Percentiles rank a stretch among this genome's conserved stretches.
phyloP scores from a whole-genome alignment of 2,113 vertebrate species.

The Sylvietta virens region DNA sequence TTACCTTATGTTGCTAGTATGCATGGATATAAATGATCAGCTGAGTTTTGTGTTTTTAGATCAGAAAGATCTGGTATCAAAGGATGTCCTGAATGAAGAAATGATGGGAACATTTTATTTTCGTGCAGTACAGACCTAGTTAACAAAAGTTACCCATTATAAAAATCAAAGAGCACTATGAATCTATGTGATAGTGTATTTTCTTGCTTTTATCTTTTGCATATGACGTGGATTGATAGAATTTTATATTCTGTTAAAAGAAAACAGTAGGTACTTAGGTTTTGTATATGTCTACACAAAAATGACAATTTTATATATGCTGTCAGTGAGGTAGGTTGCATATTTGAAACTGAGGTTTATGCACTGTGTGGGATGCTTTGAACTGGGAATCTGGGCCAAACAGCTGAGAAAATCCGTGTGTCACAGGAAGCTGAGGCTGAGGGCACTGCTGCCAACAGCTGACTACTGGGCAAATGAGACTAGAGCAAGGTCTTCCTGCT shows the following conservation, averaged over 20 bases:
- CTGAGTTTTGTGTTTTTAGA: background rate
- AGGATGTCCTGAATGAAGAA: background rate
- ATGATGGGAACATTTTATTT: background rate
- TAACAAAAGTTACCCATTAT: background rate
- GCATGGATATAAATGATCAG: background rate
- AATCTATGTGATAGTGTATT: background rate
- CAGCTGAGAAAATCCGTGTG: background rate
- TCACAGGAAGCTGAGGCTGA: background rate
- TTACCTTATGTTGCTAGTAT: background rate
- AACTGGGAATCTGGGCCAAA: background rate
- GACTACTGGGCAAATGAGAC: background rate
- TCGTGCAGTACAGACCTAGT: background rate
- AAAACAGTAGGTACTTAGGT: background rate
- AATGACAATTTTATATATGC: background rate
- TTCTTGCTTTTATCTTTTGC: background rate
- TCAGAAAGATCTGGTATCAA: background rate
- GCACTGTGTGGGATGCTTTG: background rate
- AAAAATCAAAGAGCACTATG: background rate
- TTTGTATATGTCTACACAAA: background rate
- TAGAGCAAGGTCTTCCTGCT: background rate
- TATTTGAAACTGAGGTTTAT: background rate
- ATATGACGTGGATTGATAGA: background rate
- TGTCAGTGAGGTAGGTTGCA: fast-evolving
- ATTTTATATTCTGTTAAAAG: background rate
- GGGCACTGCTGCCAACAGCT: background rate